Percentiles rank a stretch among this genome's conserved stretches.
Evolutionary conservation across 1,140 invertebrate genomes (phyloP).

Genomic region (Hyphantria cunea): DNA sequence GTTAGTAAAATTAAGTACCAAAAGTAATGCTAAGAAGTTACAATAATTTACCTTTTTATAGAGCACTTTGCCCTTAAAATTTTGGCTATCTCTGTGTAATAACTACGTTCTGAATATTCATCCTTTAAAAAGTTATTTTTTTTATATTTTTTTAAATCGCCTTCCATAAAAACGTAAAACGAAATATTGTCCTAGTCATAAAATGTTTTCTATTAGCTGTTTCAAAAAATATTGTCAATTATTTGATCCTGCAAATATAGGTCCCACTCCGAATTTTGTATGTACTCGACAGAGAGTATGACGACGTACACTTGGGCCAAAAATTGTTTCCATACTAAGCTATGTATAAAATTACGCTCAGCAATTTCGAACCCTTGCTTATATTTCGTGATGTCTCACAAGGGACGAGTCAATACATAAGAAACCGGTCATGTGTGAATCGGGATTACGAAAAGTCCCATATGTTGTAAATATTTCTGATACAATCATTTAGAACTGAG

Average conservation of each 20-base stretch:
- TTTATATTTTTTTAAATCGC: no score
- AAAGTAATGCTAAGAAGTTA: background rate
- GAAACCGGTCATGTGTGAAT: conserved; percentile 30
- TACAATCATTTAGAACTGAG: conserved; percentile 19
- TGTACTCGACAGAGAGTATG: background rate
- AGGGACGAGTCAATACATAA: conserved; percentile 28
- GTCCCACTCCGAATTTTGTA: conserved; percentile 7
- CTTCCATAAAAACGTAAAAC: background rate
- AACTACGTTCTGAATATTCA: no score
- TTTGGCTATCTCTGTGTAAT: no score
- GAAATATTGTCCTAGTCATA: conserved; percentile 2
- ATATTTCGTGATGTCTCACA: conserved; percentile 28
- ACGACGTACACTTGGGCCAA: background rate
- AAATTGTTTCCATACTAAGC: conserved; percentile 20
- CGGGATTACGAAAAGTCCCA: conserved; percentile 29
- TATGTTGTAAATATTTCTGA: conserved; percentile 30
- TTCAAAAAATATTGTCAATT: conserved; percentile 20
- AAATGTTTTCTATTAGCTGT: conserved; percentile 16
- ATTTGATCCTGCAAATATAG: background rate
- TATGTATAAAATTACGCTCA: conserved; percentile 31
- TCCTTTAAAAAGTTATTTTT: no score
- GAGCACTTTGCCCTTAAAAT: background rate
- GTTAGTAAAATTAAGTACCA: background rate
- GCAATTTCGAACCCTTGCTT: conserved; percentile 21
- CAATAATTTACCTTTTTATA: background rate